phyloP scores from a whole-genome alignment of 2,797 vertebrate genomes.

The Poliocrania exsul region DNA sequence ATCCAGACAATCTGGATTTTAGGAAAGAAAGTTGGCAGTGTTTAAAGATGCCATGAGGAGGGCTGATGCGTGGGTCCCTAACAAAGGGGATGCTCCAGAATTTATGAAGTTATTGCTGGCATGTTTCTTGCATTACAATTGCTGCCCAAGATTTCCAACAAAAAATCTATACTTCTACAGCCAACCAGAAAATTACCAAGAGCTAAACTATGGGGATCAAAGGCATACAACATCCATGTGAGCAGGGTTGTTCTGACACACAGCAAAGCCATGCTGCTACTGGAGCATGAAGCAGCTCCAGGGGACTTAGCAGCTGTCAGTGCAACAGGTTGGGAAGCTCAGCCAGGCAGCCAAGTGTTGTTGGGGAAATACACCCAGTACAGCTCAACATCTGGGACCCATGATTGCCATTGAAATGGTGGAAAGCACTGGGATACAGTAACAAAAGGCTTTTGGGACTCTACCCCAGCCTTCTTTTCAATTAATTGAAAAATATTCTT shows the following conservation, averaged over 20 bases:
- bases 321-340: not conserved
- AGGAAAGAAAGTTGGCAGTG: not conserved
- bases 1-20: not conserved
- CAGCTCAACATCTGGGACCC: not conserved
- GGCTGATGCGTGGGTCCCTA: not conserved
- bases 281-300: constrained; percentile 13
- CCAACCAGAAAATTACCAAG: not conserved
- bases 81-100: not conserved
- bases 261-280: not conserved
- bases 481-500: not conserved
- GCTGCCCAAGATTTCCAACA: not conserved
- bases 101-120: not conserved
- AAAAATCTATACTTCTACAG: not conserved
- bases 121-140: not conserved
- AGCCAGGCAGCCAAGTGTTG: constrained; percentile 64
- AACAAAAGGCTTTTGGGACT: not conserved
- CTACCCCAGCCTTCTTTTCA: not conserved
- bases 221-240: not conserved
- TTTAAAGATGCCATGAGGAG: not conserved
- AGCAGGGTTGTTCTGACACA: not conserved
- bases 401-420: not conserved
- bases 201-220: not conserved
- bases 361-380: not conserved
- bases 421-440: not conserved
- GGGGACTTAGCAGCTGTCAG: constrained; percentile 15